Evolutionary conservation across 2,888 invertebrate species (phyloP).

Genomic region (Chrysina gloriosa): DNA sequence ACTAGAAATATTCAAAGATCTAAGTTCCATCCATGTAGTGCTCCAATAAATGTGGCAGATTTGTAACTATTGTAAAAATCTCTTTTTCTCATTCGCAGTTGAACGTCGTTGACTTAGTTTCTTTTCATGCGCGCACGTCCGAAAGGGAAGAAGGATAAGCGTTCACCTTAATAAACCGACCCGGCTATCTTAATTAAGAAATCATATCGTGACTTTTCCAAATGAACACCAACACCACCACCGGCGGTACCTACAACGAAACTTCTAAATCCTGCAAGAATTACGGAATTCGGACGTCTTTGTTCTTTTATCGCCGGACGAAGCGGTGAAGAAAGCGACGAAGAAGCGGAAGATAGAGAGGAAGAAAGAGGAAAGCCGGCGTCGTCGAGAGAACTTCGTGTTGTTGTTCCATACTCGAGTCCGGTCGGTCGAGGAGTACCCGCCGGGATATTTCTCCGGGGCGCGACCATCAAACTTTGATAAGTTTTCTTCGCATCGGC

Average conservation of each 20-base stretch:
- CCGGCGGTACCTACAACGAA: no score
- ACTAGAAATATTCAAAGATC: no score
- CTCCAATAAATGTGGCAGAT: no score
- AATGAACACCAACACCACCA: slow-evolving; percentile 21
- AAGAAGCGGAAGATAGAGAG: neutral
- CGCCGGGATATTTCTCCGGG: slow-evolving; percentile 51
- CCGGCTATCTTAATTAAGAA: slow-evolving; percentile 20
- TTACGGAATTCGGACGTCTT: slow-evolving; percentile 1
- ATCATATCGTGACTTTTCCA: slow-evolving; percentile 31
- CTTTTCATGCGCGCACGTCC: no score
- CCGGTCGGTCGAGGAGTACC: slow-evolving; percentile 20
- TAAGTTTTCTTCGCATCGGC: slow-evolving; percentile 56
- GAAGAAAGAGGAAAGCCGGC: neutral
- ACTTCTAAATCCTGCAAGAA: slow-evolving; percentile 20
- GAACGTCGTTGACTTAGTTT: no score
- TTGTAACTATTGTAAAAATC: no score
- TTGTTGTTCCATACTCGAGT: slow-evolving; percentile 8
- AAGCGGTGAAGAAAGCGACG: neutral
- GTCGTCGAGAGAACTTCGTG: neutral
- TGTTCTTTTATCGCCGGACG: neutral
- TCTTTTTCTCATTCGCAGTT: no score
- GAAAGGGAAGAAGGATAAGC: no score
- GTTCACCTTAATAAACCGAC: no score
- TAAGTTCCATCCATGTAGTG: no score
- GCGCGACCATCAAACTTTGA: slow-evolving; percentile 66